Base-by-base conservation (phyloP, 2,888 invertebrate genomes). In the Cerastis leucographa region DNA sequence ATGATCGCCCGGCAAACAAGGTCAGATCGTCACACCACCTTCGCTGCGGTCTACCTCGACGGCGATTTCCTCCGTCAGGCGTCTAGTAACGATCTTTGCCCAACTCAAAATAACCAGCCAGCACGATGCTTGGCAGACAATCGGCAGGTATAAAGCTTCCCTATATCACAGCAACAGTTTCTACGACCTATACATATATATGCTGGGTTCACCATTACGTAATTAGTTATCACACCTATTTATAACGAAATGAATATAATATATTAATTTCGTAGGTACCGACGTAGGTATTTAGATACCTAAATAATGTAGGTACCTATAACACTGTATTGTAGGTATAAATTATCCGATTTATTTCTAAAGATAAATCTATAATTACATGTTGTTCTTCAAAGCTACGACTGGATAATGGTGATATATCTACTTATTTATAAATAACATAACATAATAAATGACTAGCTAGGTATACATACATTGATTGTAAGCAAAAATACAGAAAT, bases 341-440 rank as follows among this genome's bases (percentile, higher is more conserved):
- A 81, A 79, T 84, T 82, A 83, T 74, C 56, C 67, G 74, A 81
- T 87, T 78, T 80, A 81, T 80, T 79, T 65, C 74, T 56, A 71
- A 76, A 86, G 87, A 83, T 87, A 74, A 87, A 77, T 82, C 78
- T 76, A 71, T 88, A 87, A 88, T 88, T 83, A 77, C 68, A 85
- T 71, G 86, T 80, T 88, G 68, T 81, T 78, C 62, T 67, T 76
- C 54, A 76, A 79, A 68, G 59, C 44, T 77, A 76, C 51, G 65
- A 71, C 44, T 78, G 29, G n/a, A n/a, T 54, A 42, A 42, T 72
- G 22, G 25, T 42, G 70, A 22, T 49, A 70, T 40, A 71, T 11
- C 25, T 25, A 71, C 22, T 25, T 25, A 29, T 42, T 51, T 49
- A 17, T 70, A n/a, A 9, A 69, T 46, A 40, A 42, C 46, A 42